Percentiles rank a stretch among this genome's conserved stretches.
These are phyloP conservation scores for Bombus affinis DNA, from an alignment of 1,140 invertebrate genomes.

Conservation along the genomic window DNA sequence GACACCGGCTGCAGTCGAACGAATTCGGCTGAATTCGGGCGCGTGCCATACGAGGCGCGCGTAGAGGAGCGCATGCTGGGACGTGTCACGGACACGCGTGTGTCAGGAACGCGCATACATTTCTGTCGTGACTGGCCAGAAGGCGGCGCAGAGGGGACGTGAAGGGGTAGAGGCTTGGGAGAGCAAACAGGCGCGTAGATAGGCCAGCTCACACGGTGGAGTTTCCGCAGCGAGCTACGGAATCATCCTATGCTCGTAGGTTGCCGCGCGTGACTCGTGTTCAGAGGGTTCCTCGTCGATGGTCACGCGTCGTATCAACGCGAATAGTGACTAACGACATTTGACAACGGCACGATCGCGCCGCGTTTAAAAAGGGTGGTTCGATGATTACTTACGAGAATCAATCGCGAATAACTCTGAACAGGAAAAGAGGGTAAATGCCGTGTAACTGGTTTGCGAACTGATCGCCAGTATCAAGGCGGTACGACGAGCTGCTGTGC, in stretches of 20 bases:
- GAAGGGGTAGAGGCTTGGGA: slow-evolving; percentile 22
- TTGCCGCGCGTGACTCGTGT: slow-evolving; percentile 16
- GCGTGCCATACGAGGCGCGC: slow-evolving; percentile 35
- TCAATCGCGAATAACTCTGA: too few species aligned
- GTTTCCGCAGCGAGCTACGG: slow-evolving; percentile 37
- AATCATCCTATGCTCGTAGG: slow-evolving; percentile 24
- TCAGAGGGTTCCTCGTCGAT: background rate
- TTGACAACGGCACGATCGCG: background rate
- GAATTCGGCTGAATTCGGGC: background rate
- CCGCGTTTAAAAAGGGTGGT: background rate
- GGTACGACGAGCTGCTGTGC: slow-evolving; percentile 42
- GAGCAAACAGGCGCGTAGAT: slow-evolving; percentile 43
- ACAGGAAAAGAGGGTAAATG: background rate
- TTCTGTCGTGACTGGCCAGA: slow-evolving; percentile 21
- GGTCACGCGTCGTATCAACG: background rate
- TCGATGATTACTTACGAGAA: background rate
- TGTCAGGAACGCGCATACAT: slow-evolving; percentile 40
- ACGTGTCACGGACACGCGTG: slow-evolving; percentile 62
- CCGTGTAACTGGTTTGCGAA: slow-evolving; percentile 33
- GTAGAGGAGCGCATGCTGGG: slow-evolving; percentile 53
- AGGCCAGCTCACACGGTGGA: slow-evolving; percentile 37
- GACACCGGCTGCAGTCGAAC: background rate
- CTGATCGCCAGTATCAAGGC: slow-evolving; percentile 29
- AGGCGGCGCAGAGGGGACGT: slow-evolving; percentile 36
- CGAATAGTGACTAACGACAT: background rate